Conservation (phyloP, 37 sponge, comb jelly and placozoan species). For the Geodia barretti region DNA sequence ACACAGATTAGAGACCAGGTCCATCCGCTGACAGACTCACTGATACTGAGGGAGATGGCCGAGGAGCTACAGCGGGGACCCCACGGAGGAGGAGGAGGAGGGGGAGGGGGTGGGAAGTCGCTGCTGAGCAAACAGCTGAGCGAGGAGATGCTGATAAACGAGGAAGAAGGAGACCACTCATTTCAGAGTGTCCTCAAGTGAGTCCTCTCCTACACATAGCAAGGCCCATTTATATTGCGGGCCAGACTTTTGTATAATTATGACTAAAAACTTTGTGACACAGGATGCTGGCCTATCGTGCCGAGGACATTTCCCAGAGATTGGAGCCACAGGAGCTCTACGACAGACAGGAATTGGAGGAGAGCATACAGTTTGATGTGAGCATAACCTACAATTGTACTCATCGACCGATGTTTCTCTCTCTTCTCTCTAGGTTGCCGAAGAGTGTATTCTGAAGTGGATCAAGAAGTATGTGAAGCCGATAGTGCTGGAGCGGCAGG, state of each 20-base stretch:
- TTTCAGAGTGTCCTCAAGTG: conserved; percentile 56
- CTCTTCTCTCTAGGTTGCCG: conserved; percentile 51
- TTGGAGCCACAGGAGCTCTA: conserved; percentile 67
- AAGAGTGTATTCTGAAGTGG: conserved; percentile 69
- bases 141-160: not conserved
- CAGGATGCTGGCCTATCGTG: conserved; percentile 72
- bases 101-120: not conserved
- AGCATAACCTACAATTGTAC: not conserved
- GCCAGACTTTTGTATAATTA: too few species aligned
- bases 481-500: conserved; percentile 14
- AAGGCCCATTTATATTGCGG: too few species aligned
- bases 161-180: conserved; percentile 7
- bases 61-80: conserved; percentile 44
- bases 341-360: conserved; percentile 63
- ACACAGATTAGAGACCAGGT: conserved; percentile 42
- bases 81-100: conserved; percentile 2
- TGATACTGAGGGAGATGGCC: conserved; percentile 70
- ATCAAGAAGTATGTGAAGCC: conserved; percentile 63
- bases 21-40: conserved; percentile 23
- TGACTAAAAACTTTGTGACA: too few species aligned
- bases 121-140: not conserved
- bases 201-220: too few species aligned
- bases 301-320: conserved; percentile 66
- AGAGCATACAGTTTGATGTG: conserved; percentile 80
- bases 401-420: not conserved